Conservation (phyloP, 2,113 vertebrate genomes). For the Ictidomys tridecemlineatus region DNA sequence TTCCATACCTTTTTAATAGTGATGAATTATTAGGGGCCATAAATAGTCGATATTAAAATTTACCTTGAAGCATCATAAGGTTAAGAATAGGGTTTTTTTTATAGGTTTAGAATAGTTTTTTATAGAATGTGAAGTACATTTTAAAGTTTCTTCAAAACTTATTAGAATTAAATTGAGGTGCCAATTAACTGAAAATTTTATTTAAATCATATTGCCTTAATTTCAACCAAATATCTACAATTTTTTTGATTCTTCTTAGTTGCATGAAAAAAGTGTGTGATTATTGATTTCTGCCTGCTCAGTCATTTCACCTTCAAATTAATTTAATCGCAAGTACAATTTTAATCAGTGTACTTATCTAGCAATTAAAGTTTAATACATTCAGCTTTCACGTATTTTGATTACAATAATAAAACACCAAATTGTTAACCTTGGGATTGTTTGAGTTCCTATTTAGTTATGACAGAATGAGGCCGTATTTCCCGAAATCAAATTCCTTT, state of each 20-base stretch:
- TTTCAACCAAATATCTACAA: conserved; percentile 47
- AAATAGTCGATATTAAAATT: conserved; percentile 28
- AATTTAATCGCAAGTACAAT: neutral
- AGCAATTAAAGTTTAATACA: neutral
- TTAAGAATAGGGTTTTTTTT: neutral
- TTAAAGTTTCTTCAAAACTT: conserved; percentile 38
- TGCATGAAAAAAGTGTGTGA: neutral
- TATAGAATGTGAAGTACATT: neutral
- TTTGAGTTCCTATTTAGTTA: conserved; percentile 33
- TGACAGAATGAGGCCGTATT: neutral
- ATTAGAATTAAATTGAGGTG: conserved; percentile 28
- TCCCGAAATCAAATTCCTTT: conserved; percentile 51
- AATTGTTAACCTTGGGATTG: neutral
- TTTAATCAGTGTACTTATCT: neutral
- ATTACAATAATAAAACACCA: neutral
- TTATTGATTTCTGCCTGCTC: conserved; percentile 36
- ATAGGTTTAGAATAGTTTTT: neutral
- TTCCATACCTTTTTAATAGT: neutral
- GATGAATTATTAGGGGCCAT: neutral
- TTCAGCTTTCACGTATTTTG: conserved; percentile 28
- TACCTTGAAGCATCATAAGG: neutral
- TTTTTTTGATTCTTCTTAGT: neutral
- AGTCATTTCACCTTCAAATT: conserved; percentile 34
- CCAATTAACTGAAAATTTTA: conserved; percentile 49
- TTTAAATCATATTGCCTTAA: conserved; percentile 54